These are phyloP conservation scores for Laticauda laticaudata DNA, from an alignment of 2,113 vertebrate species.

Conservation along the genomic window DNA sequence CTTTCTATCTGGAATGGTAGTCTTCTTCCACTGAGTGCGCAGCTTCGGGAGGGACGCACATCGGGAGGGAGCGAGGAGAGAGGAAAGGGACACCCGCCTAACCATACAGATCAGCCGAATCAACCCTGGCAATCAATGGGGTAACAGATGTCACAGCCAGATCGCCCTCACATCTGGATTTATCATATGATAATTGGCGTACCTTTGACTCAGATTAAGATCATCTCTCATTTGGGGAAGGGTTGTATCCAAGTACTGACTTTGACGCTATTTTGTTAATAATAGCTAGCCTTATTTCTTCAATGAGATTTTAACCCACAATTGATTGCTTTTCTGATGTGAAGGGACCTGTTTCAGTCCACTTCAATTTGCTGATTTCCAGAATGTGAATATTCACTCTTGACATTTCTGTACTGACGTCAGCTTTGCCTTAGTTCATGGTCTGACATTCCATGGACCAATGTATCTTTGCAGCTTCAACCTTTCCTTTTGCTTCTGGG, in stretches of 20 bases:
- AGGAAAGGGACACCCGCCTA: too few species aligned
- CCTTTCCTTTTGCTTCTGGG: neutral
- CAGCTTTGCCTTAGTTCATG: neutral
- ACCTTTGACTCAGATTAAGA: neutral
- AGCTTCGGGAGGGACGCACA: too few species aligned
- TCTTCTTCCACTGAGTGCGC: too few species aligned
- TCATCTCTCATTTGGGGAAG: neutral
- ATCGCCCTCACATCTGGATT: neutral
- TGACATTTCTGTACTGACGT: neutral
- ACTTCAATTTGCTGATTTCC: neutral
- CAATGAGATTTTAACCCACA: neutral
- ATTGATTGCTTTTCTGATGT: neutral
- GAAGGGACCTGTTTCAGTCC: neutral
- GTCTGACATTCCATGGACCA: neutral
- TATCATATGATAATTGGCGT: neutral
- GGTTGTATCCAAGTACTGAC: neutral
- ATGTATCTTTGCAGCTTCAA: neutral
- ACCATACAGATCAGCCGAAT: too few species aligned
- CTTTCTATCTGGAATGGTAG: too few species aligned
- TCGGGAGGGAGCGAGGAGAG: too few species aligned
- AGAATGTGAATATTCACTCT: neutral
- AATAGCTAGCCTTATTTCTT: neutral
- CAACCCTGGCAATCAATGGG: too few species aligned
- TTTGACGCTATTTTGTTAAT: neutral
- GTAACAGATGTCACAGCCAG: too few species aligned